Evolutionary conservation across 2,888 invertebrate species (phyloP).

Genomic region (Acanthosepion lycidas): DNA sequence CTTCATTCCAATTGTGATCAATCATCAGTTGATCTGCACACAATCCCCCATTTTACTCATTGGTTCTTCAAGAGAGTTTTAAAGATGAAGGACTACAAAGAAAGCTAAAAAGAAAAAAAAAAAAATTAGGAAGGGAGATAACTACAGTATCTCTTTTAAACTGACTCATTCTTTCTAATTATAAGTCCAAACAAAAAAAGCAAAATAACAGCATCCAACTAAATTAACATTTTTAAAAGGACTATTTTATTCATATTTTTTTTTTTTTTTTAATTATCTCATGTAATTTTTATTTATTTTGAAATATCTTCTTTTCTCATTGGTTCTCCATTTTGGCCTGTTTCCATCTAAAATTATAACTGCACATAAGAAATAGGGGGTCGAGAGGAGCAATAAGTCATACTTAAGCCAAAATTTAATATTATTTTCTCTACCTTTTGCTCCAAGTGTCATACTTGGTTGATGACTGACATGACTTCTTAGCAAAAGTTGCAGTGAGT

Average conservation of each 20-base stretch:
- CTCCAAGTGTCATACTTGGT: not conserved
- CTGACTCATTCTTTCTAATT: not conserved
- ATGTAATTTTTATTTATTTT: not conserved
- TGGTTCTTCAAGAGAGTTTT: not conserved
- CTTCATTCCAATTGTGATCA: slow-evolving; percentile 33
- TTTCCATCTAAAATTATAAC: not conserved
- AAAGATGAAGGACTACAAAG: not conserved
- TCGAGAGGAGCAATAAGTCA: not conserved
- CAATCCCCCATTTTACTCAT: not conserved
- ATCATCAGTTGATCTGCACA: slow-evolving; percentile 9
- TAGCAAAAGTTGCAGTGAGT: not conserved
- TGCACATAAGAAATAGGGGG: not conserved
- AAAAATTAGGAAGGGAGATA: not conserved
- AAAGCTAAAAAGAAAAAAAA: not conserved
- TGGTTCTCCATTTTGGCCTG: not conserved
- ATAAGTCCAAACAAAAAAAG: not conserved
- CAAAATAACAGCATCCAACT: not conserved
- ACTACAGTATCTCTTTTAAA: not conserved
- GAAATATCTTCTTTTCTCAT: not conserved
- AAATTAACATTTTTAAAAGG: slow-evolving; percentile 20
- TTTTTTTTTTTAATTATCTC: not conserved
- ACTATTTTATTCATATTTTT: too few species aligned
- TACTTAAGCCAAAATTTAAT: slow-evolving; percentile 16
- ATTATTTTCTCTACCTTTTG: not conserved
- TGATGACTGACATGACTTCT: not conserved